Percentiles rank a stretch among this genome's conserved stretches.
Conservation (phyloP, 53 echinoderm and acorn worm genomes). For the Astropecten irregularis region DNA sequence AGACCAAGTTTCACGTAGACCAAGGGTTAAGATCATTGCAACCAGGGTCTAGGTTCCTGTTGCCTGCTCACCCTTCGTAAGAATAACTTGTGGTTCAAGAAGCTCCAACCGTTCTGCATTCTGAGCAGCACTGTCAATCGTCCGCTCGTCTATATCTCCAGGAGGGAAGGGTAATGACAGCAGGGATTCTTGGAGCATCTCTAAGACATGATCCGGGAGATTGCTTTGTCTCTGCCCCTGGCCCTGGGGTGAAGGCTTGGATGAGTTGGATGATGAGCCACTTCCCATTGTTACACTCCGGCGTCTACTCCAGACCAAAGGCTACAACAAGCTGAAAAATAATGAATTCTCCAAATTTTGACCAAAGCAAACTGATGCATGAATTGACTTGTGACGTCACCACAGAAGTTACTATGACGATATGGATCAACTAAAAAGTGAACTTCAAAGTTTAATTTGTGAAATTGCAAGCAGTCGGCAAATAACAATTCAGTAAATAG, state of each 20-base stretch:
- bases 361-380: too few species aligned
- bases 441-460: too few species aligned
- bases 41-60: too few species aligned
- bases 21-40: too few species aligned
- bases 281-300: neutral
- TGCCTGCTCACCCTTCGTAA: conserved; percentile 88
- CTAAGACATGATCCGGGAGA: conserved; percentile 60
- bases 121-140: conserved; percentile 56
- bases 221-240: neutral
- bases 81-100: conserved; percentile 64
- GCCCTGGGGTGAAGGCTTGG: neutral
- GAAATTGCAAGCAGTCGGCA: too few species aligned
- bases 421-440: too few species aligned
- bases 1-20: too few species aligned
- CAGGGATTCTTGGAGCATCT: conserved; percentile 68
- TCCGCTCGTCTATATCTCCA: conserved; percentile 69
- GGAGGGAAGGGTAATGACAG: conserved; percentile 79
- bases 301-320: neutral
- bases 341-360: too few species aligned
- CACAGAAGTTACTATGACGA: too few species aligned
- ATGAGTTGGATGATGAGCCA: conserved; percentile 3
- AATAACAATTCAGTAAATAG: too few species aligned
- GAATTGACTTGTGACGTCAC: too few species aligned
- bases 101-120: conserved; percentile 69
- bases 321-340: neutral